Evolutionary conservation across 2,888 invertebrate genomes (phyloP).

Genomic region (Miltochrista miniata): DNA sequence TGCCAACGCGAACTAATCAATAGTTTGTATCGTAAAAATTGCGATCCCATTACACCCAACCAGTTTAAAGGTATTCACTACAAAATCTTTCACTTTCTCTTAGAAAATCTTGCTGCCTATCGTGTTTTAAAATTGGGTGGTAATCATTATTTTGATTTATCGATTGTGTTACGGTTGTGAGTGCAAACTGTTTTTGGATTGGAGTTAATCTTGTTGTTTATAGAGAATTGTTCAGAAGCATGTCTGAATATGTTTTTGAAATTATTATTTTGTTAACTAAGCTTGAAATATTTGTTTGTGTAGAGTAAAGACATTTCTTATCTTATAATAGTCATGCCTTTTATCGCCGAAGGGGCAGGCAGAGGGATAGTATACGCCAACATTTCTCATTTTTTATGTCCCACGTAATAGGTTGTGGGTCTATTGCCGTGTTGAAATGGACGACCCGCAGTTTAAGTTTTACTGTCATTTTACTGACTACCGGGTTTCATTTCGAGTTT

Average conservation of each 20-base stretch:
- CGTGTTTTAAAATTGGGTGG: conserved; percentile 54
- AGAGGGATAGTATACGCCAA: no score
- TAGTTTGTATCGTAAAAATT: conserved; percentile 55
- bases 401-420: no score
- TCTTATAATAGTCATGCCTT: no score
- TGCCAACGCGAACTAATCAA: conserved; percentile 33
- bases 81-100: conserved; percentile 79
- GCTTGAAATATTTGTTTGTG: no score
- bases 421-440: no score
- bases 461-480: no score
- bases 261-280: no score
- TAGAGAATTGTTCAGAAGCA: not conserved
- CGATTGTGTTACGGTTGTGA: conserved; percentile 42
- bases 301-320: no score
- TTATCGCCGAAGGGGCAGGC: no score
- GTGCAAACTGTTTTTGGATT: conserved; percentile 28
- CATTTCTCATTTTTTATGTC: no score
- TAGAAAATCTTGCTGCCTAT: conserved; percentile 57
- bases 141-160: conserved; percentile 71
- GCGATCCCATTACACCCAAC: conserved; percentile 57
- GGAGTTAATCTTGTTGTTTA: conserved; percentile 20
- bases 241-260: not conserved
- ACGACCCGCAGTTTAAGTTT: no score
- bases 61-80: conserved; percentile 71
- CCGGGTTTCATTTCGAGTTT: no score